A percentile compares a stretch with the other conserved stretches of the same genome.
These are phyloP conservation scores for Caenorhabditis plicata DNA, from an alignment of 2,888 invertebrate species.

Conservation along the genomic window DNA sequence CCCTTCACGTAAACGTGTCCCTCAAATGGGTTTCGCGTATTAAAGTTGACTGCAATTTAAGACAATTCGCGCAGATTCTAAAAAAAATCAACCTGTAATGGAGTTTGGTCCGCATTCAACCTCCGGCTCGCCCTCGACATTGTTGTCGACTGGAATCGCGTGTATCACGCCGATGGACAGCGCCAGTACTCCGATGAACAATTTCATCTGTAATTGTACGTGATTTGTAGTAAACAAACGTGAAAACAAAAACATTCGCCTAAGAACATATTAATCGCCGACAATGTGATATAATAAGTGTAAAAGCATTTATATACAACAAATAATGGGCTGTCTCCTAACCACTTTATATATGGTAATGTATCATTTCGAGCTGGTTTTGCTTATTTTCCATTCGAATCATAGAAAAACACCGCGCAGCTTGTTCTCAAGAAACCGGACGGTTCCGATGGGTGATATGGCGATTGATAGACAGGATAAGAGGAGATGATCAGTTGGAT, in stretches of 20 bases:
- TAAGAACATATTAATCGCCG: too few relatives aligned
- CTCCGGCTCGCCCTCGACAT: slow-evolving; percentile 59
- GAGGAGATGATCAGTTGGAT: background rate
- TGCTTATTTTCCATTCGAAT: too few relatives aligned
- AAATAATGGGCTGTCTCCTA: slow-evolving; percentile 11
- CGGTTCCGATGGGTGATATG: slow-evolving; percentile 17
- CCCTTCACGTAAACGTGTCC: slow-evolving; percentile 59
- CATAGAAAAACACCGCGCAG: slow-evolving; percentile 6
- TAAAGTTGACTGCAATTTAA: slow-evolving; percentile 50
- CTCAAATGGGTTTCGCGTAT: slow-evolving; percentile 52
- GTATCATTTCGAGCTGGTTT: slow-evolving; percentile 38
- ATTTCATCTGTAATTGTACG: too few relatives aligned
- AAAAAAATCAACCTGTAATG: slow-evolving; percentile 57
- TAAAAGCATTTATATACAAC: too few relatives aligned
- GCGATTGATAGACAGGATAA: background rate
- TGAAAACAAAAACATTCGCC: too few relatives aligned
- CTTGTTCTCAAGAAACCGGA: slow-evolving; percentile 33
- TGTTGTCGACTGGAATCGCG: slow-evolving; percentile 57
- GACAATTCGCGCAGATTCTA: too few relatives aligned
- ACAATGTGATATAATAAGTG: too few relatives aligned
- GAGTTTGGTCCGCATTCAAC: slow-evolving; percentile 64
- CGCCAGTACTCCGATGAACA: too few relatives aligned
- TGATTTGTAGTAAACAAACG: too few relatives aligned
- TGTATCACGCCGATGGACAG: too few relatives aligned
- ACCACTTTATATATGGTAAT: slow-evolving; percentile 28